Base-by-base conservation (phyloP, 1,140 invertebrate genomes). In the Drosophila sp. region DNA sequence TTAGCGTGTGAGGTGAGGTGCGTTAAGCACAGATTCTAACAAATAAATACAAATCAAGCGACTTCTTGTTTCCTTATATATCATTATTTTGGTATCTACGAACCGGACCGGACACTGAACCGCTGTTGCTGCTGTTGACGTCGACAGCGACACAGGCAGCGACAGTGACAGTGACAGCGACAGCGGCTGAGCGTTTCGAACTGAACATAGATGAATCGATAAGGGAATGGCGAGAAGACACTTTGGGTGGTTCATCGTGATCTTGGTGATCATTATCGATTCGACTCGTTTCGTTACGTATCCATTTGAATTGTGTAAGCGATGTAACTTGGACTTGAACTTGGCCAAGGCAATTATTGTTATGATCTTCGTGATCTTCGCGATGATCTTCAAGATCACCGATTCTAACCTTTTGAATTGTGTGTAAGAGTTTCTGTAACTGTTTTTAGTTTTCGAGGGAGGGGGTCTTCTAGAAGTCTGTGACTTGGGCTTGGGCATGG, bases 11-110 rank as follows among this genome's bases (percentile, higher is more conserved):
- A 70, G 35, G 10, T 38, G 70, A 79, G 73, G 81, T 90, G 74
- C 80, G 80, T 70, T 89, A 79, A 79, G 81, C 78, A 81, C 83
- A 68, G 84, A 80, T 90, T 90, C 87, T 90, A 90, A 76, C 89
- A 79, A 79, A 90, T 90, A 90, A 90, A 90, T 90, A 90, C 87
- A 76, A 81, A 74, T 72, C 78, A 70, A 89, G 69, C 68, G 47
- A 76, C 87, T 77, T 90, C 87, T 90, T 77, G 87, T 90, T 90
- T 90, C 87, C 87, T 90, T 90, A 81, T 90, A 90, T 90, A 90
- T 90, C 70, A 57, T 85, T 76, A 79, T 68, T 61, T 30, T 38
- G 66, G 27, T 25, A 35, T 29, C 54, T 30, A 32, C 68, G 32
- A 72, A 72, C 72, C 72, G 72, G 75, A 79, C 76, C 76, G 76